These are phyloP conservation scores for Tholera decimalis DNA, from an alignment of 2,888 invertebrate genomes.

Conservation along the genomic window DNA sequence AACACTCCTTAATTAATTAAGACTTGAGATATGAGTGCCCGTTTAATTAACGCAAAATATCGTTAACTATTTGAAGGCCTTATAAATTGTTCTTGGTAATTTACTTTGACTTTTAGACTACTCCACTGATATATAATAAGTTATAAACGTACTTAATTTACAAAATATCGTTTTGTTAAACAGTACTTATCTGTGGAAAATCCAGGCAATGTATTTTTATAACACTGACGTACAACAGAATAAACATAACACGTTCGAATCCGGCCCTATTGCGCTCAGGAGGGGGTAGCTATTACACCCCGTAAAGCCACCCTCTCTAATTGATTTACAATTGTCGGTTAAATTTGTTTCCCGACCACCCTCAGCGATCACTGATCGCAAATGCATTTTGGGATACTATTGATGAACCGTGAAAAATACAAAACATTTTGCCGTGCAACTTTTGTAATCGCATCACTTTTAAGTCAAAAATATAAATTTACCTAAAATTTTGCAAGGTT, in stretches of 20 bases:
- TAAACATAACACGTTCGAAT: conserved; percentile 58
- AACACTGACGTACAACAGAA: conserved; percentile 33
- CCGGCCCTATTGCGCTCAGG: conserved; percentile 80
- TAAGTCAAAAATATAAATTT: not conserved
- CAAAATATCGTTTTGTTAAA: not conserved
- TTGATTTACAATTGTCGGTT: conserved; percentile 92
- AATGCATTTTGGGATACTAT: conserved; percentile 75
- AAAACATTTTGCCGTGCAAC: conserved; percentile 17
- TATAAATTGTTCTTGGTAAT: conserved; percentile 23
- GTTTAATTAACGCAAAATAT: conserved; percentile 63
- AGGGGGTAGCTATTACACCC: conserved; percentile 87
- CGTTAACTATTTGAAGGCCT: conserved; percentile 24
- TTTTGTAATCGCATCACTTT: not conserved
- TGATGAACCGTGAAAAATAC: conserved; percentile 44
- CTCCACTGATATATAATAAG: not conserved
- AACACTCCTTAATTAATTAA: conserved; percentile 78
- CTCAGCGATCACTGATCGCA: conserved; percentile 84
- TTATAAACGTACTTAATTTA: not conserved
- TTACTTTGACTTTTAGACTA: conserved; percentile 14
- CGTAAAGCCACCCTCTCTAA: conserved; percentile 89
- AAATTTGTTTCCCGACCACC: conserved; percentile 91
- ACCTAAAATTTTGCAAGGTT: not conserved
- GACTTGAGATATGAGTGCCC: conserved; percentile 58
- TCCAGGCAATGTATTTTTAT: not conserved
- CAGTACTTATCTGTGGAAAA: not conserved